phyloP scores from a whole-genome alignment of 1,140 invertebrate genomes.

The Bombus balteatus region DNA sequence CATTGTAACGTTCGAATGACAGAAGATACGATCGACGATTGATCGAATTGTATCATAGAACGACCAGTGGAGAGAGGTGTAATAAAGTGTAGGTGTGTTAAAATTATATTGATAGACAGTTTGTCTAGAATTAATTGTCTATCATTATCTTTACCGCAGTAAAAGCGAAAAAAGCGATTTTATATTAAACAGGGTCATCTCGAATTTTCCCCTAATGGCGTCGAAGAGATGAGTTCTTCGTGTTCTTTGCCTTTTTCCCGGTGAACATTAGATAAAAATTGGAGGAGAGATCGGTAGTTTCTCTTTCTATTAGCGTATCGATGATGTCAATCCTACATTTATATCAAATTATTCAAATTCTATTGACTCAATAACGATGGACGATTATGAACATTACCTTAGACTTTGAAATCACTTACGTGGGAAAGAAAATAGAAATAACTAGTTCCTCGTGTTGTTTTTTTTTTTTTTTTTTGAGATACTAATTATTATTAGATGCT shows the following conservation, averaged over 20 bases:
- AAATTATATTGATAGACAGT: not conserved
- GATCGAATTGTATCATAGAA: not conserved
- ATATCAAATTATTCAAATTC: not conserved
- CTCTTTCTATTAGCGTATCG: not conserved
- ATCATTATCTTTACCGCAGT: not conserved
- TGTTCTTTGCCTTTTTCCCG: not conserved
- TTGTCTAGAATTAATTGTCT: not conserved
- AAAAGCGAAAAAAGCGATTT: not conserved
- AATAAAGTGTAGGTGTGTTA: not conserved
- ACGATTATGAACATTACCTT: no score
- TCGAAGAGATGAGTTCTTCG: not conserved
- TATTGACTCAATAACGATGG: no score
- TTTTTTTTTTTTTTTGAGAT: no score
- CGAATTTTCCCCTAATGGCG: not conserved
- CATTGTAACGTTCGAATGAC: not conserved
- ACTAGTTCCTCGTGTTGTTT: no score
- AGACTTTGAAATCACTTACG: no score
- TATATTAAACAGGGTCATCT: not conserved
- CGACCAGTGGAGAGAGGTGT: not conserved
- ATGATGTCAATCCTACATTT: slow-evolving; percentile 10
- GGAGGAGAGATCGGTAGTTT: no score
- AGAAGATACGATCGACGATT: not conserved
- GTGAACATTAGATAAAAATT: slow-evolving; percentile 36
- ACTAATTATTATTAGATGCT: no score
- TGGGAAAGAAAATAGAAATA: no score